A percentile compares a stretch with the other conserved stretches of the same genome.
Conservation (phyloP, 2,888 invertebrate species). For the Tipula unca region DNA sequence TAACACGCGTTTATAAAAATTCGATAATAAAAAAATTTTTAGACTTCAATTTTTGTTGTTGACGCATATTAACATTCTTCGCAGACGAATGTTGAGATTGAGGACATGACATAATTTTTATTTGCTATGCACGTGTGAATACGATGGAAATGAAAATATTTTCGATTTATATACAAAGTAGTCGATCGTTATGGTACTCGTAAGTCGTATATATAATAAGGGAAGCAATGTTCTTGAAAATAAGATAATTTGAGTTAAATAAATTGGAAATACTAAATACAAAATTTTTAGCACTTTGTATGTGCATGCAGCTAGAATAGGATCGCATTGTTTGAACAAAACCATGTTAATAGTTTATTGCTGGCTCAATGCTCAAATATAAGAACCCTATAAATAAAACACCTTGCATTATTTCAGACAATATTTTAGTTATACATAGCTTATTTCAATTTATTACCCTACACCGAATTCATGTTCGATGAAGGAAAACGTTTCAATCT, state of each 20-base stretch:
- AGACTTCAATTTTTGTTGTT: not conserved
- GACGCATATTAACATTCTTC: not conserved
- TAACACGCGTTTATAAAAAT: not conserved
- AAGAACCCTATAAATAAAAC: not conserved
- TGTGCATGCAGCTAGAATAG: no score
- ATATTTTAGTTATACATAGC: not conserved
- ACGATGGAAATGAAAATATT: not conserved
- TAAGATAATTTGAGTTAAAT: not conserved
- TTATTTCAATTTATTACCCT: not conserved
- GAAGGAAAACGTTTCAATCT: not conserved
- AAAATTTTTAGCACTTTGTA: no score
- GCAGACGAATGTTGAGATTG: not conserved
- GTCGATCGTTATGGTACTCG: no score
- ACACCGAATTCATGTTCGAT: not conserved
- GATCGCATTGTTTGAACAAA: no score
- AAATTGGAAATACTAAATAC: no score
- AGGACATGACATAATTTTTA: not conserved
- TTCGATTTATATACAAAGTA: not conserved
- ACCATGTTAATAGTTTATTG: no score
- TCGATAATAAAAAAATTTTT: not conserved
- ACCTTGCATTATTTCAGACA: not conserved
- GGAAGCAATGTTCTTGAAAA: not conserved
- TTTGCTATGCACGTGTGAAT: not conserved
- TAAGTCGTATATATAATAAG: not conserved
- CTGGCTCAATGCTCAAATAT: no score